Conservation (phyloP, 2,888 invertebrate genomes). For the Bimastos eiseni region DNA sequence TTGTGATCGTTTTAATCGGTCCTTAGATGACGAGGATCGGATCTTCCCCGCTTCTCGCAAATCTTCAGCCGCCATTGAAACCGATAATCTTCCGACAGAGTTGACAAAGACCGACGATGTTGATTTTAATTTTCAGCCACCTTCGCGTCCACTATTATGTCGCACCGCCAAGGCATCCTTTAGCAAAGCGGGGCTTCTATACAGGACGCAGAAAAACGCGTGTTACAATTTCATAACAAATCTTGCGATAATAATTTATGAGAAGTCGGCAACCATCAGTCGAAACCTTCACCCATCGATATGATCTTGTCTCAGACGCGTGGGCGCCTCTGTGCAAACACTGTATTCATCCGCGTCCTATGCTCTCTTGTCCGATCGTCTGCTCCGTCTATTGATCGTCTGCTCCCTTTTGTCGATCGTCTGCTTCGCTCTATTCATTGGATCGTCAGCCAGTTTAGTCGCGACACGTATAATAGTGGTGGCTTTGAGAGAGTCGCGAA, state of each 20-base stretch:
- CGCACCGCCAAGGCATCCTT: neutral
- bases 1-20: neutral
- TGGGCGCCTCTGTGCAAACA: neutral
- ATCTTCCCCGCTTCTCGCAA: neutral
- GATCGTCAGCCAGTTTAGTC: neutral
- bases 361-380: neutral
- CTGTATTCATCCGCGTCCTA: neutral
- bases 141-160: neutral
- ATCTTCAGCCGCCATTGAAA: neutral
- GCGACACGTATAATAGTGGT: neutral
- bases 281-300: neutral
- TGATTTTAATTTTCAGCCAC: neutral
- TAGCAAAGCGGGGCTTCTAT: neutral
- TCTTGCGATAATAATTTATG: conserved; percentile 1
- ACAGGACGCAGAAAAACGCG: neutral
- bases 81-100: neutral
- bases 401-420: neutral
- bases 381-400: neutral
- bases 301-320: neutral
- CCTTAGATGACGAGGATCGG: neutral
- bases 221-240: conserved; percentile 2
- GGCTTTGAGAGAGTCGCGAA: conserved; percentile 6
- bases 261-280: conserved; percentile 13
- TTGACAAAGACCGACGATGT: neutral
- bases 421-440: neutral